phyloP scores from a whole-genome alignment of 2,113 vertebrate species.

The Poicephalus gulielmi region DNA sequence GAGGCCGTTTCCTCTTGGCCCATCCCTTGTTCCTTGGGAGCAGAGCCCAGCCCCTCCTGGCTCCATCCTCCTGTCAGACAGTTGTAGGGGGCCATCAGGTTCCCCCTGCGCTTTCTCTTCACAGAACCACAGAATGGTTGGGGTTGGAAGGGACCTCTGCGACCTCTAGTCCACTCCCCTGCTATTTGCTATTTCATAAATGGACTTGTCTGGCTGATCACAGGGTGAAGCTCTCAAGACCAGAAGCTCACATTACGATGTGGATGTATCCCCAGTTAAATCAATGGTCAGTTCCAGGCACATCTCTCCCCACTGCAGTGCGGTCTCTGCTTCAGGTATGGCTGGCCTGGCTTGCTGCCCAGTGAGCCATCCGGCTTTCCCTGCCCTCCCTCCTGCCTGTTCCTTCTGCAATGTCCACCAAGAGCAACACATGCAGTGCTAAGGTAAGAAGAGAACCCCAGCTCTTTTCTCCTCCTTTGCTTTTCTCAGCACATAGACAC shows the following conservation, averaged over 20 bases:
- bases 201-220: neutral
- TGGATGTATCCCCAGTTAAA: too few species aligned
- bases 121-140: neutral
- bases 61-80: neutral
- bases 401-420: neutral
- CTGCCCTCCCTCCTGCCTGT: neutral
- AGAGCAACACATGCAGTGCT: neutral
- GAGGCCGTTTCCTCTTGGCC: too few species aligned
- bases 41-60: too few species aligned
- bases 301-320: neutral
- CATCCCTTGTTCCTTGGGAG: too few species aligned
- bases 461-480: neutral
- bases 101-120: neutral
- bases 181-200: neutral
- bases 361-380: too few species aligned
- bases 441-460: neutral
- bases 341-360: neutral
- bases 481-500: neutral
- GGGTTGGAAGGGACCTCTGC: neutral
- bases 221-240: neutral
- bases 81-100: neutral
- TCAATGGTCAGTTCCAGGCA: neutral
- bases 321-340: neutral
- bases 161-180: neutral
- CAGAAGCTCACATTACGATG: neutral